Percentiles rank a stretch among this genome's conserved stretches.
These are phyloP conservation scores for Drosophila suboccidentalis DNA, from an alignment of 2,888 invertebrate species.

Conservation along the genomic window DNA sequence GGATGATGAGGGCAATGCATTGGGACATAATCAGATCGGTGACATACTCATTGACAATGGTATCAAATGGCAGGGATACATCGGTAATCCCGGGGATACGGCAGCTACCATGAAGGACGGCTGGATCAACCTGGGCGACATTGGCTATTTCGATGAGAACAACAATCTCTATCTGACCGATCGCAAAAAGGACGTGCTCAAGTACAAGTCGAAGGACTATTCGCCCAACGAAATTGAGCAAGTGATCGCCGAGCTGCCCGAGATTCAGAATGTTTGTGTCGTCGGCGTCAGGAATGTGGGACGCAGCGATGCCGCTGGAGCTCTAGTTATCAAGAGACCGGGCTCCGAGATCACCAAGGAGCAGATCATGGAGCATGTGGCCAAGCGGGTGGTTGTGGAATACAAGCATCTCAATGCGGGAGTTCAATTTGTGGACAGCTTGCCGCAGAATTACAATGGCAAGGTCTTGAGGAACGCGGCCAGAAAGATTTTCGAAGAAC, in stretches of 20 bases:
- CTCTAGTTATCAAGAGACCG: conserved; percentile 65
- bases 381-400: conserved; percentile 53
- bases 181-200: conserved; percentile 82
- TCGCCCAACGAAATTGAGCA: conserved; percentile 79
- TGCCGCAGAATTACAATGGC: conserved; percentile 75
- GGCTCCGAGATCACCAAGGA: conserved; percentile 53
- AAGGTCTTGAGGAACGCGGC: conserved; percentile 65
- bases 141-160: conserved; percentile 82
- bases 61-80: conserved; percentile 77
- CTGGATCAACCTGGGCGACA: conserved; percentile 82
- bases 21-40: conserved; percentile 70
- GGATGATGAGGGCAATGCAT: conserved; percentile 62
- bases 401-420: conserved; percentile 80
- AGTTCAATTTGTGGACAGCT: conserved; percentile 67
- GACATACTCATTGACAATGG: conserved; percentile 68
- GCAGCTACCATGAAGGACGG: conserved; percentile 60
- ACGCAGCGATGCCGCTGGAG: conserved; percentile 75
- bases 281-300: conserved; percentile 73
- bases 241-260: conserved; percentile 69
- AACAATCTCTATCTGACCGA: conserved; percentile 75
- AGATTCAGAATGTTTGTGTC: conserved; percentile 75
- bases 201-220: conserved; percentile 75
- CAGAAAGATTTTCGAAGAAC: conserved; percentile 53
- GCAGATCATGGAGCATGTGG: conserved; percentile 60
- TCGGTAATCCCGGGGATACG: conserved; percentile 66